phyloP scores from a whole-genome alignment of 2,797 vertebrate genomes.

The Notamacropus eugenii region DNA sequence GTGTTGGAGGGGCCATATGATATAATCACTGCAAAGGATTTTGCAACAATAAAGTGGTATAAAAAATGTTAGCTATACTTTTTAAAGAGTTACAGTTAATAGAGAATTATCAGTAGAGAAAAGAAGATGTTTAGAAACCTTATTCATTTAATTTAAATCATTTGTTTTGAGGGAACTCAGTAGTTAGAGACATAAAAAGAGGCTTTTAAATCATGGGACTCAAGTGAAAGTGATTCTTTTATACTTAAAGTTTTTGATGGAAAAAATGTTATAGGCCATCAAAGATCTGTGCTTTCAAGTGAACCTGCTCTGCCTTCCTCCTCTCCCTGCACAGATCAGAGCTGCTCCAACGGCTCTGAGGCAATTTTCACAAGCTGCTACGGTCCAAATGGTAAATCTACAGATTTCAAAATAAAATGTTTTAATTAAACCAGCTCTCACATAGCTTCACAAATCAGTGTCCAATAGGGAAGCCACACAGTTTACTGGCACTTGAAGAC shows the following conservation, averaged over 20 bases:
- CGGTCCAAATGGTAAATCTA: neutral
- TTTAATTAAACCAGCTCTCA: neutral
- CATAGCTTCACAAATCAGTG: neutral
- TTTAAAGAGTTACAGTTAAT: neutral
- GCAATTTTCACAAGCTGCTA: neutral
- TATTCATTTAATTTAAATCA: neutral
- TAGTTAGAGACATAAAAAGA: neutral
- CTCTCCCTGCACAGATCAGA: neutral
- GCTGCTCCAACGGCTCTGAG: neutral
- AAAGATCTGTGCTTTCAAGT: neutral
- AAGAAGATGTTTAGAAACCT: neutral
- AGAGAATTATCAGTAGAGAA: neutral
- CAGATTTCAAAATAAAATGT: neutral
- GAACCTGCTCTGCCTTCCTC: neutral
- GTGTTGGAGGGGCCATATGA: neutral
- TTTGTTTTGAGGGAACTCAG: neutral
- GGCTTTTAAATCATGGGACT: neutral
- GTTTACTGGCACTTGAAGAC: neutral
- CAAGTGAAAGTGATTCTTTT: neutral
- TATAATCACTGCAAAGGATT: neutral
- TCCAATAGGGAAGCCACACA: neutral
- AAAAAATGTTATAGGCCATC: neutral
- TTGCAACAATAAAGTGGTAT: conserved; percentile 7
- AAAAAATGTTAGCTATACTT: neutral
- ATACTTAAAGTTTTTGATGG: neutral